phyloP scores from a whole-genome alignment of 2,888 invertebrate species.

The Osmoderma eremita region DNA sequence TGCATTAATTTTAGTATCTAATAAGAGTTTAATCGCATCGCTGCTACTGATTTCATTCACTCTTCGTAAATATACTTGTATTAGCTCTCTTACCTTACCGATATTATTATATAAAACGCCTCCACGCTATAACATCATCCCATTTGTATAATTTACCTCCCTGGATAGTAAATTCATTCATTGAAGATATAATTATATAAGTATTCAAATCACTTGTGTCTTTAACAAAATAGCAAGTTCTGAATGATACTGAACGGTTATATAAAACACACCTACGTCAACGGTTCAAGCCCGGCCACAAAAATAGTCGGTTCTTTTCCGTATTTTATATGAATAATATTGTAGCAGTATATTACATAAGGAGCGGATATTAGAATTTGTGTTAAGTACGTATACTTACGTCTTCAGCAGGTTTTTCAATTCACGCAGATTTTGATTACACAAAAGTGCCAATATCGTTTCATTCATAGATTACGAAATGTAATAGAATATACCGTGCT shows the following conservation, averaged over 20 bases:
- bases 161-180: conserved; percentile 15
- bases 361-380: conserved; percentile 6
- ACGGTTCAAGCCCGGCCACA: background rate
- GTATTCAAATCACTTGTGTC: conserved; percentile 9
- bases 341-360: conserved; percentile 12
- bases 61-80: too few relatives aligned
- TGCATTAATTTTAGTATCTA: too few relatives aligned
- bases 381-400: conserved; percentile 10
- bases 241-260: conserved; percentile 12
- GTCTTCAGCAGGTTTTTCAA: conserved; percentile 16
- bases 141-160: background rate
- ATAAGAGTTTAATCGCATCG: too few relatives aligned
- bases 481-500: too few relatives aligned
- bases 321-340: conserved; percentile 9
- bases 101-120: too few relatives aligned
- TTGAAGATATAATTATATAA: conserved; percentile 3
- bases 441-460: conserved; percentile 18
- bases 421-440: conserved; percentile 24
- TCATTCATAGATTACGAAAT: conserved; percentile 9
- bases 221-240: conserved; percentile 18
- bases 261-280: conserved; percentile 13
- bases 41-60: too few relatives aligned
- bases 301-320: conserved; percentile 13
- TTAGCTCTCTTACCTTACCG: too few relatives aligned
- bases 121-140: background rate